Percentiles rank a stretch among this genome's conserved stretches.
Conservation (phyloP, 1,140 invertebrate species). For the Halesus radiatus region DNA sequence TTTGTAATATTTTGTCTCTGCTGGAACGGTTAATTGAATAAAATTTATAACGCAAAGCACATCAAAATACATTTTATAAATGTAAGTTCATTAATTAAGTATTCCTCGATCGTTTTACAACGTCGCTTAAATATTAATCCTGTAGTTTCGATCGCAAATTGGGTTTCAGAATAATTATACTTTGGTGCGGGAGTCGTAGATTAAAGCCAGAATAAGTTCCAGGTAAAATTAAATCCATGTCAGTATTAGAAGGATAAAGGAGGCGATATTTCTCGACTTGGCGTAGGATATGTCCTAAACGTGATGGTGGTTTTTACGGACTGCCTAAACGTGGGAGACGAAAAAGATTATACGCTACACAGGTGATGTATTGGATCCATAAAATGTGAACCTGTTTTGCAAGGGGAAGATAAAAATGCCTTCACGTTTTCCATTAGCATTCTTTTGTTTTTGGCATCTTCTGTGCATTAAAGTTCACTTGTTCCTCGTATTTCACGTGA, state of each 20-base stretch:
- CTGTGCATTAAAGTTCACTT: neutral
- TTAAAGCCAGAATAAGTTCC: neutral
- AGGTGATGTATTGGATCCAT: neutral
- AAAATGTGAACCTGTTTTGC: conserved; percentile 11
- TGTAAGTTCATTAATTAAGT: too few relatives aligned
- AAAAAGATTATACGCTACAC: conserved; percentile 18
- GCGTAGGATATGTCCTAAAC: neutral
- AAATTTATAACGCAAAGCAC: too few relatives aligned
- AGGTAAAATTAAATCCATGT: neutral
- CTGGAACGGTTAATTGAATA: too few relatives aligned
- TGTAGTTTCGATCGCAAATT: too few relatives aligned
- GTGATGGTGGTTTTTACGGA: conserved; percentile 5
- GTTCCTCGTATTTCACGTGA: too few relatives aligned
- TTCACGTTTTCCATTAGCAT: conserved; percentile 8
- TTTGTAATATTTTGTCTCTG: too few relatives aligned
- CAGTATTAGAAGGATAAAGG: conserved; percentile 2
- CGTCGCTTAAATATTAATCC: too few relatives aligned
- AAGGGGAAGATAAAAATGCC: conserved; percentile 5
- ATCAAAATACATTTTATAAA: too few relatives aligned
- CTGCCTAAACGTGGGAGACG: neutral
- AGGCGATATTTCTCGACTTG: conserved; percentile 6
- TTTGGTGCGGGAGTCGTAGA: neutral
- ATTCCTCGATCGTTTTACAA: too few relatives aligned
- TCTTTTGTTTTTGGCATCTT: neutral
- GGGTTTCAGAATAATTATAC: too few relatives aligned